Conservation (phyloP, 2,888 invertebrate species). For the Parapristionchus giblindavisi region DNA sequence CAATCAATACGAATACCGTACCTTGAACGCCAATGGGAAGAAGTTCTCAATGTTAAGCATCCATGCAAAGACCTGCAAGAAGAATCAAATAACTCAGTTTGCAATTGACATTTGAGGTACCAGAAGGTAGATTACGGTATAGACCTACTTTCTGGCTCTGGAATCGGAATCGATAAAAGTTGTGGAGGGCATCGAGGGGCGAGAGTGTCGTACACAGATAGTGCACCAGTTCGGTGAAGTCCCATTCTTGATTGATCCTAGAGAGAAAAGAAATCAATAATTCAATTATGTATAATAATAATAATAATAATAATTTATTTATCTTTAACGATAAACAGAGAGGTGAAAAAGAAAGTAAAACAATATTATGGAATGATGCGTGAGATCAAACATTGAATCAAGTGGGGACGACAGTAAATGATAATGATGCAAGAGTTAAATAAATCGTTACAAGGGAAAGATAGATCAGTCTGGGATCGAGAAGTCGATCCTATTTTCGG, state of each 20-base stretch:
- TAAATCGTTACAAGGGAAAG: too few relatives aligned
- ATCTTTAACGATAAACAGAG: too few relatives aligned
- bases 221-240: conserved; percentile 58
- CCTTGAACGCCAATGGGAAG: conserved; percentile 52
- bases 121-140: not conserved
- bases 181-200: conserved; percentile 50
- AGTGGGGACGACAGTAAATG: too few relatives aligned
- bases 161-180: conserved; percentile 52
- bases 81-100: not conserved
- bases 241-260: conserved; percentile 41
- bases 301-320: too few relatives aligned
- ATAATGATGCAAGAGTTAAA: too few relatives aligned
- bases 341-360: too few relatives aligned
- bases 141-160: conserved; percentile 41
- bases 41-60: conserved; percentile 45
- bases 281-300: too few relatives aligned
- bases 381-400: too few relatives aligned
- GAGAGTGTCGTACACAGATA: conserved; percentile 49
- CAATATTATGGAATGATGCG: too few relatives aligned
- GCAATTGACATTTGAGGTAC: too few relatives aligned
- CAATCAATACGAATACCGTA: not conserved
- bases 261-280: not conserved
- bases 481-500: too few relatives aligned
- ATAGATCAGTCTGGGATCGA: too few relatives aligned
- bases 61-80: conserved; percentile 43